phyloP scores from a whole-genome alignment of 2,888 invertebrate genomes.

The Leucophenga maculata region DNA sequence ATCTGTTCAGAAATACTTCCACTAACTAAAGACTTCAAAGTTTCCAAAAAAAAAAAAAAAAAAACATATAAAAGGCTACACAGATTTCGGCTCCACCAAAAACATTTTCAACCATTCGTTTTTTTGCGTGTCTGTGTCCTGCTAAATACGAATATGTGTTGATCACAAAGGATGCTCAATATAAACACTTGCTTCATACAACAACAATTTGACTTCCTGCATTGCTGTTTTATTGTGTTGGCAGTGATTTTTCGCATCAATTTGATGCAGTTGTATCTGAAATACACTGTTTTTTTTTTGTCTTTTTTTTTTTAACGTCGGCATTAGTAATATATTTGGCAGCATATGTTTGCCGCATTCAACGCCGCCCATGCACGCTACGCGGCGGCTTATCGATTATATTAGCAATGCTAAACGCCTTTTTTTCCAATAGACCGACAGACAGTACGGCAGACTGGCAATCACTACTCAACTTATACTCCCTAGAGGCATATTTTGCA shows the following conservation, averaged over 20 bases:
- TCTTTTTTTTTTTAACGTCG: slow-evolving; percentile 1
- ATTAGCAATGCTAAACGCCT: slow-evolving; percentile 4
- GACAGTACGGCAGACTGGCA: too few relatives aligned
- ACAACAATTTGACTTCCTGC: not conserved
- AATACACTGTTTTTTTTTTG: slow-evolving; percentile 31
- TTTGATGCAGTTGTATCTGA: slow-evolving; percentile 38
- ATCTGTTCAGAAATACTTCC: too few relatives aligned
- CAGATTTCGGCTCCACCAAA: too few relatives aligned
- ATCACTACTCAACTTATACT: too few relatives aligned
- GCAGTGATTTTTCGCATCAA: slow-evolving; percentile 9
- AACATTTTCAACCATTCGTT: not conserved
- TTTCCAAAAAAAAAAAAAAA: too few relatives aligned
- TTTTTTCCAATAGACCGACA: not conserved
- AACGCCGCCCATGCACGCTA: not conserved
- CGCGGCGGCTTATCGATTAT: not conserved
- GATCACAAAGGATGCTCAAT: not conserved
- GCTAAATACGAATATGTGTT: not conserved
- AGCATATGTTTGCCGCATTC: not conserved
- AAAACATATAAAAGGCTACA: too few relatives aligned
- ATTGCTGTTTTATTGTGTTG: not conserved
- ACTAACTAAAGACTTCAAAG: too few relatives aligned
- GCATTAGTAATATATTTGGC: slow-evolving; percentile 27
- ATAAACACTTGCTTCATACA: not conserved
- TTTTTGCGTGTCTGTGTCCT: not conserved
- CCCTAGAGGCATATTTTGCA: slow-evolving; percentile 17